These are phyloP conservation scores for Aphidius gifuensis DNA, from an alignment of 1,140 invertebrate species.

Conservation along the genomic window DNA sequence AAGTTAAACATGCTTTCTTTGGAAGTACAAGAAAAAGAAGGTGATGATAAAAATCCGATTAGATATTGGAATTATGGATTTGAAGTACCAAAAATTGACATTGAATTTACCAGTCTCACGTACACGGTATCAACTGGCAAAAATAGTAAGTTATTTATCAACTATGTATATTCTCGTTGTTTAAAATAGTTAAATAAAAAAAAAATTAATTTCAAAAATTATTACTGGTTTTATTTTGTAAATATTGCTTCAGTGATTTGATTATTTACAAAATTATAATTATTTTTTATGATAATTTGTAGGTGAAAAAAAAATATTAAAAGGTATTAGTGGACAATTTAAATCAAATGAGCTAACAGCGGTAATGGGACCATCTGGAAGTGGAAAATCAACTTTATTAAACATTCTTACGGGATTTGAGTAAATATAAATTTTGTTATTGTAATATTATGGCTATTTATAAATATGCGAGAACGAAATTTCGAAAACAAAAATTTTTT, in stretches of 20 bases:
- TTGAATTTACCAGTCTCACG: conserved; percentile 71
- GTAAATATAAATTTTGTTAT: conserved; percentile 56
- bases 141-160: conserved; percentile 56
- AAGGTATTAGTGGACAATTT: conserved; percentile 77
- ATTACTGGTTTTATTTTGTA: no score
- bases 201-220: no score
- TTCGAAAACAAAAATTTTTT: neutral
- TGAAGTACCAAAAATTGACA: conserved; percentile 59
- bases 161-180: no score
- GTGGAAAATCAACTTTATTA: conserved; percentile 86
- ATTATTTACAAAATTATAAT: neutral
- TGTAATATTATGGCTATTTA: neutral
- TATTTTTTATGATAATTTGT: conserved; percentile 34
- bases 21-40: no score
- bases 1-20: no score
- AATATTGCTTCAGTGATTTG: no score
- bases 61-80: no score
- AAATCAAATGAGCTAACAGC: conserved; percentile 86
- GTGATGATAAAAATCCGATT: no score
- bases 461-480: neutral
- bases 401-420: conserved; percentile 85
- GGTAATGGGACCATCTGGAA: conserved; percentile 92
- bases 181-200: no score
- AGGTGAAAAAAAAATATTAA: conserved; percentile 80
- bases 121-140: conserved; percentile 64